These are phyloP conservation scores for Chirona hameri DNA, from an alignment of 2,888 invertebrate species.

Conservation along the genomic window DNA sequence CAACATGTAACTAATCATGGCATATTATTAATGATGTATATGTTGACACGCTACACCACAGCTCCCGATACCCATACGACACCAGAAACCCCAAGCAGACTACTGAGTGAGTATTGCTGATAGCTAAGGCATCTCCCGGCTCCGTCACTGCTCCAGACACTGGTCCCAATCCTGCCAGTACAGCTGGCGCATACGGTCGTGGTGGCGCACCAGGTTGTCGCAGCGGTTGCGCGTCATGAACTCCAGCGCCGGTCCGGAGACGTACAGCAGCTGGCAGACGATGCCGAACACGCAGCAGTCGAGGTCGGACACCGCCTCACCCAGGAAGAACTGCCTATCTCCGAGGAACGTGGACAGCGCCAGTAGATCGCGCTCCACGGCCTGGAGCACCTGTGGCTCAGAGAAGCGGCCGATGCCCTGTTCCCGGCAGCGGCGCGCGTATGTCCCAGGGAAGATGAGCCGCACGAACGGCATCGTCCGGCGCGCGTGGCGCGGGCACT, in stretches of 20 bases:
- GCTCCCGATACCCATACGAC: too few species aligned
- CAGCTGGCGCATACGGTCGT: not conserved
- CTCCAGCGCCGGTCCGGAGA: not conserved
- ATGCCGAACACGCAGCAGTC: constrained; percentile 12
- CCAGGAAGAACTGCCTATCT: not conserved
- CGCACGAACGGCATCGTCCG: not conserved
- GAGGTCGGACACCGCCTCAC: not conserved
- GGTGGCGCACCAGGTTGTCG: not conserved
- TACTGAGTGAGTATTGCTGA: too few species aligned
- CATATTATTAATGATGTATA: too few species aligned
- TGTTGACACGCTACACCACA: too few species aligned
- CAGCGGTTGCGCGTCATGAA: not conserved
- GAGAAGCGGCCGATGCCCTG: not conserved
- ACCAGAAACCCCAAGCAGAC: too few species aligned
- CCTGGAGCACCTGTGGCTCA: not conserved
- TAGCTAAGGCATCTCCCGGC: not conserved
- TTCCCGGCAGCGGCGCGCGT: not conserved
- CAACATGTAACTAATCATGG: too few species aligned
- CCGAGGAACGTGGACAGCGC: not conserved
- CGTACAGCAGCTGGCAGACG: not conserved
- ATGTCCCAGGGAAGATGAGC: not conserved
- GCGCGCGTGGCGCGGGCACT: not conserved
- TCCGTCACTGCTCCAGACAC: not conserved
- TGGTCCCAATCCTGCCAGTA: constrained; percentile 1
- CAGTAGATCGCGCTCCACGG: not conserved